Percentiles rank a stretch among this genome's conserved stretches.
These are phyloP conservation scores for Pachycephala philippinensis DNA, from an alignment of 2,113 vertebrate species.

Conservation along the genomic window DNA sequence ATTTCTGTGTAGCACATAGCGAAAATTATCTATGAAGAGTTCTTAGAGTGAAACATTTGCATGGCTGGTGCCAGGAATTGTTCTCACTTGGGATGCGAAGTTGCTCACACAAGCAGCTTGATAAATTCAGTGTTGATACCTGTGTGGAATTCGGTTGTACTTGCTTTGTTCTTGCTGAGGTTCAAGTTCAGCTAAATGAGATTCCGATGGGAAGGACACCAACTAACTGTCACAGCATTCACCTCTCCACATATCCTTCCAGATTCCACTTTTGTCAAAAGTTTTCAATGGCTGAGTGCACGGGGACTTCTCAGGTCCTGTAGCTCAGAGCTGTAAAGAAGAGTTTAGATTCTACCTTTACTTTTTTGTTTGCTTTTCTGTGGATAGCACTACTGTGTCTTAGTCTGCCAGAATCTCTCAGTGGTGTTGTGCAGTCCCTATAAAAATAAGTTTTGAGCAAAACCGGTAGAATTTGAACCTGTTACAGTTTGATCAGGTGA, in stretches of 20 bases:
- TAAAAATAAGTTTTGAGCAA: not conserved
- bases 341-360: not conserved
- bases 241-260: not conserved
- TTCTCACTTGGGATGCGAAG: conserved; percentile 26
- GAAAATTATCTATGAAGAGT: not conserved
- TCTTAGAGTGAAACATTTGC: not conserved
- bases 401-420: not conserved
- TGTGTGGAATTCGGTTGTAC: not conserved
- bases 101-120: not conserved
- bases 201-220: not conserved
- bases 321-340: not conserved
- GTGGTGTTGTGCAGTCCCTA: not conserved
- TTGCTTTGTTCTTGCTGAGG: not conserved
- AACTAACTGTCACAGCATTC: not conserved
- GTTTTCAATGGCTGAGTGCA: not conserved
- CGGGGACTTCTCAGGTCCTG: not conserved
- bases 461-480: not conserved
- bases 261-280: not conserved
- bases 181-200: not conserved
- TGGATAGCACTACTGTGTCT: not conserved
- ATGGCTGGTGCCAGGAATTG: conserved; percentile 14
- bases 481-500: not conserved
- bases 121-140: not conserved
- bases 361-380: not conserved
- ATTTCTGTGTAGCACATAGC: not conserved